A percentile compares a stretch with the other conserved stretches of the same genome.
phyloP scores from a whole-genome alignment of 2,113 vertebrate species.

The Platysternon megacephalum region DNA sequence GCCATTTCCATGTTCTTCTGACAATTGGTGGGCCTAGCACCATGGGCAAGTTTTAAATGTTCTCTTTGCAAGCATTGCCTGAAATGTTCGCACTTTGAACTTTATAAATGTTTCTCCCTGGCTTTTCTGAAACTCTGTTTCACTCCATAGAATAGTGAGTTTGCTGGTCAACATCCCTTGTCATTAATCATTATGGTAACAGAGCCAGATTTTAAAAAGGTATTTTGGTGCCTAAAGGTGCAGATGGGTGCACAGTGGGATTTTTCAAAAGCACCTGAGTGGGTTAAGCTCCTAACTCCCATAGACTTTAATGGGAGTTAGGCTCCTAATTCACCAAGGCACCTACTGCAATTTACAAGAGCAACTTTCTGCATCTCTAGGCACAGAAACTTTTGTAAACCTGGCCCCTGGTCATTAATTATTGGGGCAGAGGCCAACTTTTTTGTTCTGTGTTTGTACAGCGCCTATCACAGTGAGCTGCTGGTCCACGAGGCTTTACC shows the following conservation, averaged over 20 bases:
- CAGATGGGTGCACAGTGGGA: background rate
- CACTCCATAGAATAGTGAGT: background rate
- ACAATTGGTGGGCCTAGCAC: background rate
- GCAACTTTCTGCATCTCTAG: background rate
- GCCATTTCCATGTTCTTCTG: background rate
- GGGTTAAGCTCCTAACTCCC: background rate
- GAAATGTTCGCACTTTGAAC: background rate
- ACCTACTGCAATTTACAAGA: background rate
- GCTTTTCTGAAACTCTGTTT: background rate
- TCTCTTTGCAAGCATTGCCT: background rate
- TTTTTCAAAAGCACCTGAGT: background rate
- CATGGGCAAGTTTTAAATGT: background rate
- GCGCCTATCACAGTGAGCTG: accelerated
- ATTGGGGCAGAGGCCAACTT: accelerated
- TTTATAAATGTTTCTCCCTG: background rate
- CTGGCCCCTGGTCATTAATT: accelerated
- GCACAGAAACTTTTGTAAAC: background rate
- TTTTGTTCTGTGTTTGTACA: background rate
- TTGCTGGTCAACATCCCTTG: background rate
- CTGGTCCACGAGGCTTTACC: background rate
- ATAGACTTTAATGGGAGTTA: background rate
- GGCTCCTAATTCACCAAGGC: background rate
- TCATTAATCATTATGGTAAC: background rate
- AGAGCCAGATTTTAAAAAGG: background rate
- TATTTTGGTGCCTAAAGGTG: background rate